phyloP scores from a whole-genome alignment of 2,113 vertebrate genomes.

The Chamaea fasciata region DNA sequence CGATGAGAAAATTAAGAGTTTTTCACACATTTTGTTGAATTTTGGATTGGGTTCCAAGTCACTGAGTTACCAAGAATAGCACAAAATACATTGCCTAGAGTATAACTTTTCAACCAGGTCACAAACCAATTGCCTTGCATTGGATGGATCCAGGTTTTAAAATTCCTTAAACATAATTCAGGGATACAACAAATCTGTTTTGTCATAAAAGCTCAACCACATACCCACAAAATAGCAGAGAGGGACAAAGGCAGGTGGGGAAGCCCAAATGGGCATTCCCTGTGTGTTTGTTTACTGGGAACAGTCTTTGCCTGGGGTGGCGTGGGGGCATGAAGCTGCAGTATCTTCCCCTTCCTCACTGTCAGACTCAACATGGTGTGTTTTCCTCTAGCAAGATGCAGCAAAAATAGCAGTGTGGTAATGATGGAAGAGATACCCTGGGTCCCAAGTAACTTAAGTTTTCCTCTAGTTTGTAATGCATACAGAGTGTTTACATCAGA shows the following conservation, averaged over 20 bases:
- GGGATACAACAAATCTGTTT: background rate
- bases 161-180: background rate
- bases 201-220: background rate
- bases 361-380: background rate
- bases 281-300: background rate
- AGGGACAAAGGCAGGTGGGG: background rate
- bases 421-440: background rate
- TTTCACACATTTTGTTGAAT: background rate
- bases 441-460: background rate
- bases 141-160: background rate
- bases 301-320: background rate
- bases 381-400: background rate
- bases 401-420: background rate
- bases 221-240: background rate
- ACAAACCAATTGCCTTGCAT: background rate
- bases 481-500: background rate
- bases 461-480: background rate
- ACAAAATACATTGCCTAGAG: background rate
- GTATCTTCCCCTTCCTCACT: rapidly evolving
- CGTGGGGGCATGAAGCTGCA: background rate
- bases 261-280: rapidly evolving
- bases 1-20: background rate
- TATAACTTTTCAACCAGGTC: background rate
- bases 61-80: background rate
- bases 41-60: background rate